A percentile compares a stretch with the other conserved stretches of the same genome.
Conservation (phyloP, 2,797 vertebrate species). For the Rallus crepitans region DNA sequence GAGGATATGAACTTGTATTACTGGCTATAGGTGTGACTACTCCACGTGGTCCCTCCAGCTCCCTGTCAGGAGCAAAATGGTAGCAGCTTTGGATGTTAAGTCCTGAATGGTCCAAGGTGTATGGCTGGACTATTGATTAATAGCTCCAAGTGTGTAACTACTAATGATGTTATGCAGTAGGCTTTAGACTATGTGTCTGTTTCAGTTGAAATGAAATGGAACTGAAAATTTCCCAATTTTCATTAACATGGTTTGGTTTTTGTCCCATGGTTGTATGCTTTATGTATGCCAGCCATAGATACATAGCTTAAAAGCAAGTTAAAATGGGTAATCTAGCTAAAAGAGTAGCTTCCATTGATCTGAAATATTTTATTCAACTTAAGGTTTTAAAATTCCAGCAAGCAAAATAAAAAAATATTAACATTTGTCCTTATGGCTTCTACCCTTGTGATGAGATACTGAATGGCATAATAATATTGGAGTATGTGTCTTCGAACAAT, state of each 20-base stretch:
- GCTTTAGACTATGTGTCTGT: background rate
- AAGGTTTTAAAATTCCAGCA: background rate
- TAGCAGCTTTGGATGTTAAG: background rate
- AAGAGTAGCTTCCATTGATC: background rate
- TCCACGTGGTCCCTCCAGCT: accelerated
- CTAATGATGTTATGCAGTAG: background rate
- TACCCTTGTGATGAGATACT: accelerated
- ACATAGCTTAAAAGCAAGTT: background rate
- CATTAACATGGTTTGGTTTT: background rate
- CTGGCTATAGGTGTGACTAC: background rate
- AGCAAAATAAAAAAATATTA: background rate
- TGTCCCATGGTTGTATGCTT: background rate
- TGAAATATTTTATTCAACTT: background rate
- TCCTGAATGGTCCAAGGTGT: background rate
- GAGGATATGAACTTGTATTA: background rate
- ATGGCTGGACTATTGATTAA: background rate
- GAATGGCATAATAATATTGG: background rate
- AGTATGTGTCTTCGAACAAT: background rate
- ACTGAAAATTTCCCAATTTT: background rate
- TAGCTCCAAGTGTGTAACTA: background rate
- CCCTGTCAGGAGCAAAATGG: background rate
- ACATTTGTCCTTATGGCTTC: background rate
- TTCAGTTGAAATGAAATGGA: background rate
- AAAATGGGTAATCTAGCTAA: background rate
- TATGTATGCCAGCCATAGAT: background rate